Percentiles rank a stretch among this genome's conserved stretches.
phyloP scores from a whole-genome alignment of 2,797 vertebrate species.

The Enteromius argenteus region DNA sequence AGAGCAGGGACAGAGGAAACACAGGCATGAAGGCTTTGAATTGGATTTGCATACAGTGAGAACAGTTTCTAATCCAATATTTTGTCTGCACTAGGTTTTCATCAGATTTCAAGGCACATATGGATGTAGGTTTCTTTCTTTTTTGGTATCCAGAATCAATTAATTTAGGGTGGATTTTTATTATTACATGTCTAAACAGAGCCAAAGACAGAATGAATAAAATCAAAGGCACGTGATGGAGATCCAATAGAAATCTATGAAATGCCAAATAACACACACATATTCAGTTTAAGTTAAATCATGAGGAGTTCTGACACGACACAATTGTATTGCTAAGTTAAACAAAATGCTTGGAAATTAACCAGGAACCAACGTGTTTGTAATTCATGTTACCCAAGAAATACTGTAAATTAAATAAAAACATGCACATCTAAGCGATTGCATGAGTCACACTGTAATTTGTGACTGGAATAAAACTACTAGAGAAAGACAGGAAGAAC shows the following conservation, averaged over 20 bases:
- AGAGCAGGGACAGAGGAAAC: background rate
- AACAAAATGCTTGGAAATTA: background rate
- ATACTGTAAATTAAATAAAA: background rate
- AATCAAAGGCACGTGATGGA: background rate
- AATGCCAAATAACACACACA: background rate
- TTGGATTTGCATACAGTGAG: too few species aligned
- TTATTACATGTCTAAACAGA: background rate
- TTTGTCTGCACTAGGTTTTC: background rate
- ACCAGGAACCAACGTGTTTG: background rate
- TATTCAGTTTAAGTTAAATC: background rate
- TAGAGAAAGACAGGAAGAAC: conserved; percentile 6
- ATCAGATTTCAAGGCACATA: too few species aligned
- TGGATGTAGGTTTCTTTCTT: background rate
- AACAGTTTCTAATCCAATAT: background rate
- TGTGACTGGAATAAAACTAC: background rate
- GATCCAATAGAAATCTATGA: background rate
- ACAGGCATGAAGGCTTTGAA: background rate
- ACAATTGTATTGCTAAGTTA: background rate
- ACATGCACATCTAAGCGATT: background rate
- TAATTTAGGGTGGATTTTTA: background rate
- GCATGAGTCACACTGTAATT: background rate
- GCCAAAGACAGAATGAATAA: background rate
- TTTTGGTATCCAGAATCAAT: too few species aligned
- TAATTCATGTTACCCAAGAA: background rate
- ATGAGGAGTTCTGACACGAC: background rate